These are phyloP conservation scores for Phalacrocorax carbo DNA, from an alignment of 2,113 vertebrate genomes.

Conservation along the genomic window DNA sequence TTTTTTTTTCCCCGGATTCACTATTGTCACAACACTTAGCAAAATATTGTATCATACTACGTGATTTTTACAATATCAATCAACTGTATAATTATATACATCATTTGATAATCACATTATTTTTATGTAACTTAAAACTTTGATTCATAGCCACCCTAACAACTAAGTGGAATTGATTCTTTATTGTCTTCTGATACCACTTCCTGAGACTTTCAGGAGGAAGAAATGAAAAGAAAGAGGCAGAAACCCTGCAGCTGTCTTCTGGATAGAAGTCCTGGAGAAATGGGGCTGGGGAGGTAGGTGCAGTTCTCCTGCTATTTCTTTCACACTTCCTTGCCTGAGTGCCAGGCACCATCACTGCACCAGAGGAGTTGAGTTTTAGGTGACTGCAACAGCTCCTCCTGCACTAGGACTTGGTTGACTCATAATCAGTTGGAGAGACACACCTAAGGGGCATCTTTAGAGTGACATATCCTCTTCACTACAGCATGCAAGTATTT, in stretches of 20 bases:
- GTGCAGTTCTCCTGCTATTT: not conserved
- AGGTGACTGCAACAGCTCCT: not conserved
- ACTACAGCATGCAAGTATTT: not conserved
- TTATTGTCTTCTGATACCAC: not conserved
- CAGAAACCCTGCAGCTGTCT: not conserved
- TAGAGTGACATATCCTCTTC: not conserved
- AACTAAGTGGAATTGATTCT: not conserved
- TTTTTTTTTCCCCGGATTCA: not conserved
- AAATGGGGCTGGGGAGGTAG: rapidly evolving
- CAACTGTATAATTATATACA: not conserved
- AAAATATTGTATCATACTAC: not conserved
- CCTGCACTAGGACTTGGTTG: not conserved
- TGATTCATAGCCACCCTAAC: not conserved
- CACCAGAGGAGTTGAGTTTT: not conserved
- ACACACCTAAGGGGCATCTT: not conserved
- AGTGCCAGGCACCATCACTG: not conserved
- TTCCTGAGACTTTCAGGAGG: not conserved
- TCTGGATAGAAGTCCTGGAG: not conserved
- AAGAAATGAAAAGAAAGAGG: not conserved
- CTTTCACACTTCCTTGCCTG: not conserved
- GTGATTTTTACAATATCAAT: not conserved
- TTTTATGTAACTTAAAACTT: not conserved
- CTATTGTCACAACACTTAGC: not conserved
- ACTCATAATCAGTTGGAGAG: not conserved
- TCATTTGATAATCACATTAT: not conserved